Base-by-base conservation (phyloP, 2,113 vertebrate species). In the Myanophis thanlyinensis region DNA sequence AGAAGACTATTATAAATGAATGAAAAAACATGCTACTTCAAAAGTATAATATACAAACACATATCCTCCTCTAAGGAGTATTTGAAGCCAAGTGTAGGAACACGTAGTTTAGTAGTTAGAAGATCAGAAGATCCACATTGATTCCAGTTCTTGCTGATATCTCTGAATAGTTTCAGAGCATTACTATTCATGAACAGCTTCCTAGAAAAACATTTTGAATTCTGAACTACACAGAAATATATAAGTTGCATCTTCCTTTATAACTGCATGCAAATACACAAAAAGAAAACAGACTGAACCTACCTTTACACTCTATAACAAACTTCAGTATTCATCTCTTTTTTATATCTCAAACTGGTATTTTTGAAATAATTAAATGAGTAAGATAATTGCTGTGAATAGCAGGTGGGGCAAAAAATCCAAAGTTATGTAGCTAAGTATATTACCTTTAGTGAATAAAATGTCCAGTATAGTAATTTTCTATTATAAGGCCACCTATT, bases 331-430 rank as follows among this genome's bases (percentile, higher is more conserved):
- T 15, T 53, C 30, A 48, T 80, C 56, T 30, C 8, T 91, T 53
- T n/a, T 80, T 44, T 25, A 85, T 87, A 30, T 91, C 52, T 27
- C 23, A 93, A 91, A 89, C 4, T 7, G 49, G 84, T 87, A 85
- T 10, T 94, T 92, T 94, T 90, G 1, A 44, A 94, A 92, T 44
- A 52, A 59, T 85, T 47, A 88, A 35, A 91, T 93, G 15, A 92
- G 22, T 27, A 88, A 35, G 92, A 86, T 52, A 92, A 90, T 92
- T 80, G 5, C 22, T 47, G 4, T 44, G n/a, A 93, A 18, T 84
- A 92, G 52, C 8, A 87, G 47, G 35, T 93, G 80, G 88, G 52
- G 8, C 6, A 35, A 48, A 46, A 85, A 91, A n/a, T 87, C 13
- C n/a, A n/a, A 90, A 90, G 88, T 73, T 91, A 44, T 89, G 89